Evolutionary conservation across 2,797 vertebrate species (phyloP).

Genomic region (Hoplostethus atlanticus): DNA sequence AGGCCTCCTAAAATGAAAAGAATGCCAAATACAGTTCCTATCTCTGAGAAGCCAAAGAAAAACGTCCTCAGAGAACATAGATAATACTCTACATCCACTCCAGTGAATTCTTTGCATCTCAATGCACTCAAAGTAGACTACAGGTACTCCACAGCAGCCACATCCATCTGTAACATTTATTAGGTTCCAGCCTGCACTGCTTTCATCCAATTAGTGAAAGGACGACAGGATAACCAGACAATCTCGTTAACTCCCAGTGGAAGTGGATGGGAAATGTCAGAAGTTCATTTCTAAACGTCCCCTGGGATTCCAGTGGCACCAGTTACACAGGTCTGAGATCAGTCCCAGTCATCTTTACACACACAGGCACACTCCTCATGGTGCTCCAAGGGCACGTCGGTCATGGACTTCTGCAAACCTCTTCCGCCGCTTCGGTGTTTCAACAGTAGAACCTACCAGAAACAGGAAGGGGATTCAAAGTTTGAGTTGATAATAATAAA

Average conservation of each 20-base stretch:
- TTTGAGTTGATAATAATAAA: neutral
- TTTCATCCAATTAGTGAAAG: constrained; percentile 75
- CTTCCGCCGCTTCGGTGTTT: constrained; percentile 90
- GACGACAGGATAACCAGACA: constrained; percentile 65
- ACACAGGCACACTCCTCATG: constrained; percentile 96
- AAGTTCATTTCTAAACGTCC: constrained; percentile 58
- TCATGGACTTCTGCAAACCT: constrained; percentile 93
- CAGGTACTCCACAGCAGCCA: constrained; percentile 72
- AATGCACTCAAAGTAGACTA: constrained; percentile 56
- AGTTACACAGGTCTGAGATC: constrained; percentile 62
- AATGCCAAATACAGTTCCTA: constrained; percentile 31
- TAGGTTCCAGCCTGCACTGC: constrained; percentile 70
- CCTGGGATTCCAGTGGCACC: constrained; percentile 43
- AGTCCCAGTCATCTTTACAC: constrained; percentile 91
- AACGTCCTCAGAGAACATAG: constrained; percentile 54
- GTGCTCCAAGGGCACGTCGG: constrained; percentile 95
- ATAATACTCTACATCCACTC: constrained; percentile 66
- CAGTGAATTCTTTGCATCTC: constrained; percentile 61
- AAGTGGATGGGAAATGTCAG: constrained; percentile 57
- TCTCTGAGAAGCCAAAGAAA: constrained; percentile 52
- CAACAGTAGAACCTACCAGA: constrained; percentile 91
- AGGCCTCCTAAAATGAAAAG: constrained; percentile 12
- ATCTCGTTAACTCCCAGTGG: constrained; percentile 68
- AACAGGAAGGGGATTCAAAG: neutral
- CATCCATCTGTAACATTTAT: constrained; percentile 71